Evolutionary conservation across 2,113 vertebrate species (phyloP).

Genomic region (Todiramphus chloris): DNA sequence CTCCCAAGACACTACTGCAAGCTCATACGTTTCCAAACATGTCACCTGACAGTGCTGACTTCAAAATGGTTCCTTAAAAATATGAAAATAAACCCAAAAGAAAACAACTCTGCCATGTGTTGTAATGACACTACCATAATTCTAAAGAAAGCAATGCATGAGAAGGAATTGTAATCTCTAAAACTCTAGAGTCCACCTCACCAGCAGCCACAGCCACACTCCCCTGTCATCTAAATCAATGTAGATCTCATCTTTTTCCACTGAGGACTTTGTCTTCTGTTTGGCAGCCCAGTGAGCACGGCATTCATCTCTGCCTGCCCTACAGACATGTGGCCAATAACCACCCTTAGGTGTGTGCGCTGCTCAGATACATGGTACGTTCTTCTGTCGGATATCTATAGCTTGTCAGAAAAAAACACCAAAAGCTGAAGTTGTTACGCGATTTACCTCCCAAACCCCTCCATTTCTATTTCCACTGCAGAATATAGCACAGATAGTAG

Average conservation of each 20-base stretch:
- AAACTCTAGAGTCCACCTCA: neutral
- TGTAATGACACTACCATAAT: neutral
- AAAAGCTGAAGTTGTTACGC: neutral
- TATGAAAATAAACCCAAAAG: neutral
- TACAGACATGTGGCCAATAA: neutral
- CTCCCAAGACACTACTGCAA: slow-evolving; percentile 1
- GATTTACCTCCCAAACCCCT: neutral
- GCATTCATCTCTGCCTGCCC: neutral
- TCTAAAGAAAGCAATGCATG: neutral
- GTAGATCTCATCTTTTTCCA: neutral
- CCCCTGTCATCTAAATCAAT: neutral
- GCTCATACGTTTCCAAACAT: slow-evolving; percentile 1
- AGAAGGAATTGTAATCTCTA: neutral
- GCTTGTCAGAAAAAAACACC: neutral
- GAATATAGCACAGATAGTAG: neutral
- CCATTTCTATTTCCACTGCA: neutral
- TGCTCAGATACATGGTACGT: neutral
- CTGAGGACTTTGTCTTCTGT: neutral
- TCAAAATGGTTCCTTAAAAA: neutral
- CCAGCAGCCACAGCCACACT: neutral
- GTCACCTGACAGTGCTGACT: slow-evolving; percentile 22
- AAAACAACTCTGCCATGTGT: neutral
- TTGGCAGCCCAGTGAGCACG: neutral
- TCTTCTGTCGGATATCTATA: neutral
- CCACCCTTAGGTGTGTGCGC: neutral